Evolutionary conservation across 2,797 vertebrate species (phyloP), one percentile per base, ranked within the genome.

Genomic region (Sebastes dallii): DNA sequence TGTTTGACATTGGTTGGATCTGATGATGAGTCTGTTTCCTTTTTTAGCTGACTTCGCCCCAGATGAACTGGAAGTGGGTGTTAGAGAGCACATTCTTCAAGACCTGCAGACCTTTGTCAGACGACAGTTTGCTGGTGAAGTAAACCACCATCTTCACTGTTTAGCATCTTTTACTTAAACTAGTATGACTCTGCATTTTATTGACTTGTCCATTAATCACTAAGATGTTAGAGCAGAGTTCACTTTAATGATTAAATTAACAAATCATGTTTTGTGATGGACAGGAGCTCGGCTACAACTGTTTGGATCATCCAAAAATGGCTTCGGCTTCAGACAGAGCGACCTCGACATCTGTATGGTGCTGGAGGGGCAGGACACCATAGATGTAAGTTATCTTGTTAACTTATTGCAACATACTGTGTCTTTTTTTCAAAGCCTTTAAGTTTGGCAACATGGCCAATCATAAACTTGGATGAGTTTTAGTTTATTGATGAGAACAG

Each of bases 301-400:
- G 27, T 99, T 99, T 96, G 98, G 98, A 61, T 99, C 98, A 4
- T 99, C 98, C 78, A 99, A 97, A 95, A 99, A 99, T 90, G 98
- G 98, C 62, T 99, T 98, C 95, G 98, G 98, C 42, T 99, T 99
- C 94, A 97, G 96, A 89, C 96, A 98, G 93, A 99, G 98, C 93
- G 98, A 99, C 93, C 95, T 99, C 4, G 98, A 99, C 90, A 97
- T 99, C 82, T 99, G 98, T 86, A 98, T 99, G 97, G 97, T 97
- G 46, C 88, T 98, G 82, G 97, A 98, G 68, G 97, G 97, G 5
- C 92, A 95, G 80, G 97, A 98, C 78, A 96, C 95, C 61, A 95
- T 97, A 66, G 96, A 97, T 93, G 98, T 97, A 94, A 59, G 94
- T 81, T 30, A 20, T 50, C 12, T 2, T 8, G 61, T 25, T 7